phyloP scores from a whole-genome alignment of 2,113 vertebrate species.

The Rhea americana region DNA sequence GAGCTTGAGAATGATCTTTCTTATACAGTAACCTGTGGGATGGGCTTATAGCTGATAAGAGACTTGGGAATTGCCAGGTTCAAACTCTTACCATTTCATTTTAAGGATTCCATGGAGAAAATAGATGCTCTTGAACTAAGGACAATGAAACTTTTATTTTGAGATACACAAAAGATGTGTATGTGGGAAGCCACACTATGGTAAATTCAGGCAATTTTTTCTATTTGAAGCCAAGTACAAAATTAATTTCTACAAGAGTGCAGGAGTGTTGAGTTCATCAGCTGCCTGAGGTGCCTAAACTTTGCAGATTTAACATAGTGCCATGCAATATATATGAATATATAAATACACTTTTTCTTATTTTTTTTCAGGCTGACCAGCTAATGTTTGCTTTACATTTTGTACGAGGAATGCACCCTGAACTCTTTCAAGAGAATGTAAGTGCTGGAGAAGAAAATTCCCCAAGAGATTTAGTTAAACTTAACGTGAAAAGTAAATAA shows the following conservation, averaged over 20 bases:
- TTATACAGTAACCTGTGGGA: not conserved
- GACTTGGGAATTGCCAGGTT: not conserved
- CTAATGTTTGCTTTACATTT: slow-evolving; percentile 96
- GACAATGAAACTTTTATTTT: not conserved
- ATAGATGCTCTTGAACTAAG: not conserved
- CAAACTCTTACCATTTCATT: not conserved
- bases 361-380: slow-evolving; percentile 87
- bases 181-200: not conserved
- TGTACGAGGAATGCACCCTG: slow-evolving; percentile 91
- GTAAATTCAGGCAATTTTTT: not conserved
- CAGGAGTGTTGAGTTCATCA: not conserved
- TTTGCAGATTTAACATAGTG: not conserved
- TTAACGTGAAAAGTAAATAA: not conserved
- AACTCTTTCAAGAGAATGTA: slow-evolving; percentile 93
- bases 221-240: not conserved
- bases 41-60: not conserved
- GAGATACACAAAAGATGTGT: not conserved
- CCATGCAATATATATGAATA: not conserved
- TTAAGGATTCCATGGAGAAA: not conserved
- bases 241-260: not conserved
- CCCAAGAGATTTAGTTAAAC: not conserved
- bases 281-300: not conserved
- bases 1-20: not conserved
- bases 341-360: not conserved
- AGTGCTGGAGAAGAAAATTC: slow-evolving; percentile 62